Evolutionary conservation across 2,888 invertebrate genomes (phyloP).

Genomic region (Lydus trimaculatus): DNA sequence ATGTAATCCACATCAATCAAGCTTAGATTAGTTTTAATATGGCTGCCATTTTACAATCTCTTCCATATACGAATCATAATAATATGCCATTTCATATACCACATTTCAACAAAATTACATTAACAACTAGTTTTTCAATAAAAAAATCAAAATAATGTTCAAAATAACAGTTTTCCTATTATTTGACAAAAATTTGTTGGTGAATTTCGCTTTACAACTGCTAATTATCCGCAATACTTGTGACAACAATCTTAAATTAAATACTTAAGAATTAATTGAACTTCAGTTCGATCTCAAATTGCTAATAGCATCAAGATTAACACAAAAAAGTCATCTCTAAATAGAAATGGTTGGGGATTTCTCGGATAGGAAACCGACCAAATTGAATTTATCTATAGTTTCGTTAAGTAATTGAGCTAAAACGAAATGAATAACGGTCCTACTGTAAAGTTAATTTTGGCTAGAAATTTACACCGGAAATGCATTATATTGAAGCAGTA

Average conservation of each 20-base stretch:
- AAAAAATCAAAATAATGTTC: neutral
- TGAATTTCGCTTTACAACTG: neutral
- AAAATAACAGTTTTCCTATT: neutral
- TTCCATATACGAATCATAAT: slow-evolving; percentile 20
- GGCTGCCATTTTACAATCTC: slow-evolving; percentile 35
- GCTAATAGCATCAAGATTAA: neutral
- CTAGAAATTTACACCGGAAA: slow-evolving; percentile 2
- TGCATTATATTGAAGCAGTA: neutral
- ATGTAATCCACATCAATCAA: slow-evolving; percentile 52
- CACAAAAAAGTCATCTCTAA: neutral
- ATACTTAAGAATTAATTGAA: neutral
- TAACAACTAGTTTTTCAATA: neutral
- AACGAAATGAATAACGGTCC: neutral
- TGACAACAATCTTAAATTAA: neutral
- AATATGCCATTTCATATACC: neutral
- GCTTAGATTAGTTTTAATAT: slow-evolving; percentile 51
- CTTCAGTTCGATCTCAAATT: neutral
- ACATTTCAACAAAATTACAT: neutral
- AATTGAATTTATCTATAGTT: neutral
- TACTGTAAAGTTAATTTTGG: neutral
- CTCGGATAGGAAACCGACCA: neutral
- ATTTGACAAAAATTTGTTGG: neutral
- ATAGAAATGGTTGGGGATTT: neutral
- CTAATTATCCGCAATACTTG: neutral
- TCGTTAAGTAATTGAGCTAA: neutral